These are phyloP conservation scores for Grallaria varia DNA, from an alignment of 2,113 vertebrate genomes.

Conservation along the genomic window DNA sequence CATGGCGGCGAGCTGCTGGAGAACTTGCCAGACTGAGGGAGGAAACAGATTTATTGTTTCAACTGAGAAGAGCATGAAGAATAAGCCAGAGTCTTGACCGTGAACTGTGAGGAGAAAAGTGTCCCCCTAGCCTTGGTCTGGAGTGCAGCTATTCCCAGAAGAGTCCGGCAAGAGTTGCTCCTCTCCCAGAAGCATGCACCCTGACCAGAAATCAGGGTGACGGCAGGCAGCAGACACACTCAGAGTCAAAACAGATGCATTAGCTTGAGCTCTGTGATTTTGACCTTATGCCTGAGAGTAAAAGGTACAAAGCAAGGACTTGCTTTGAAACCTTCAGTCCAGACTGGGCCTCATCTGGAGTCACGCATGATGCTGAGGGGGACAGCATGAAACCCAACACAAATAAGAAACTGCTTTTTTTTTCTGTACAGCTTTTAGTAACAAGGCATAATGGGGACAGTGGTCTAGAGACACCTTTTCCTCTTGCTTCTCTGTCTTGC, in stretches of 20 bases:
- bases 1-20: conserved; percentile 70
- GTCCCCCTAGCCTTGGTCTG: not conserved
- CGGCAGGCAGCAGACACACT: not conserved
- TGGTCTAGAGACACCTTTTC: not conserved
- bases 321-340: not conserved
- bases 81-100: not conserved
- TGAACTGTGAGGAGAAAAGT: not conserved
- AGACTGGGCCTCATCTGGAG: not conserved
- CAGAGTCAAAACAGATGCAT: not conserved
- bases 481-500: not conserved
- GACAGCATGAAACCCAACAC: not conserved
- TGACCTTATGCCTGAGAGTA: not conserved
- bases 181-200: not conserved
- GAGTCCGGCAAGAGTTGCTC: not conserved
- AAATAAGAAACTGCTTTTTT: not conserved
- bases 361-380: not conserved
- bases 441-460: not conserved
- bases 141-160: not conserved
- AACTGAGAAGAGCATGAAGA: not conserved
- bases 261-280: not conserved
- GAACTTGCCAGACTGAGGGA: conserved; percentile 88
- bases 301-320: not conserved
- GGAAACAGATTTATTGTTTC: not conserved
- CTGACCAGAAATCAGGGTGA: not conserved
- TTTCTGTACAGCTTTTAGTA: not conserved